Evolutionary conservation across 2,797 vertebrate species (phyloP).

Genomic region (Chaetodon trifasciatus): DNA sequence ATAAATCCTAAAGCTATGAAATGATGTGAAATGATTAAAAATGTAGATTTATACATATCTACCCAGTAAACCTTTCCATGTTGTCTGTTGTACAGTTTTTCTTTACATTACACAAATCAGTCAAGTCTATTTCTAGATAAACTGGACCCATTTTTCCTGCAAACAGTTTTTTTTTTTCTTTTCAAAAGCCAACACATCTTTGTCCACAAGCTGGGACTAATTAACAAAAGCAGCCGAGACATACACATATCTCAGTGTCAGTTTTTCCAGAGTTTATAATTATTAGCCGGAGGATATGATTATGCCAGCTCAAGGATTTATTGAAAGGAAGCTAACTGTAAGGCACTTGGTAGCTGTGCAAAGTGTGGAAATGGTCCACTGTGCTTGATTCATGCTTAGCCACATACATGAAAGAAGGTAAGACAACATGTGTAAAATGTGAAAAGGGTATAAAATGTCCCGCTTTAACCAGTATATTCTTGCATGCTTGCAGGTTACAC

Average conservation of each 20-base stretch:
- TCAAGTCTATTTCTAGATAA: conserved; percentile 23
- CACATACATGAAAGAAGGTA: background rate
- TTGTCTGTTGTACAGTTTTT: background rate
- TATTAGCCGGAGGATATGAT: conserved; percentile 74
- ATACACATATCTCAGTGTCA: conserved; percentile 60
- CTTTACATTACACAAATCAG: conserved; percentile 9
- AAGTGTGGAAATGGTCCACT: conserved; percentile 43
- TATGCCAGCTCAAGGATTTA: conserved; percentile 61
- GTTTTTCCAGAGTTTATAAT: conserved; percentile 69
- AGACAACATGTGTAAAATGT: conserved; percentile 7
- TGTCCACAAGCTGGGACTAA: conserved; percentile 60
- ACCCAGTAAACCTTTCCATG: background rate
- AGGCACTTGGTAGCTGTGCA: conserved; percentile 44
- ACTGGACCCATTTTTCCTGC: conserved; percentile 1
- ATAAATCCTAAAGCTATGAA: background rate
- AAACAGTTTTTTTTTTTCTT: background rate
- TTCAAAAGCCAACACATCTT: conserved; percentile 35
- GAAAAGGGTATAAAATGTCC: conserved; percentile 25
- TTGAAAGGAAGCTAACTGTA: conserved; percentile 56
- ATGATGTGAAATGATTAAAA: background rate
- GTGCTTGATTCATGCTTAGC: conserved; percentile 29
- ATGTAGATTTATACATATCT: background rate
- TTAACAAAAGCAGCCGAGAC: conserved; percentile 63
- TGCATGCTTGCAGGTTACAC: background rate
- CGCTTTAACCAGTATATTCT: conserved; percentile 9